phyloP scores from a whole-genome alignment of 2,797 vertebrate genomes.

The Microcaecilia unicolor region DNA sequence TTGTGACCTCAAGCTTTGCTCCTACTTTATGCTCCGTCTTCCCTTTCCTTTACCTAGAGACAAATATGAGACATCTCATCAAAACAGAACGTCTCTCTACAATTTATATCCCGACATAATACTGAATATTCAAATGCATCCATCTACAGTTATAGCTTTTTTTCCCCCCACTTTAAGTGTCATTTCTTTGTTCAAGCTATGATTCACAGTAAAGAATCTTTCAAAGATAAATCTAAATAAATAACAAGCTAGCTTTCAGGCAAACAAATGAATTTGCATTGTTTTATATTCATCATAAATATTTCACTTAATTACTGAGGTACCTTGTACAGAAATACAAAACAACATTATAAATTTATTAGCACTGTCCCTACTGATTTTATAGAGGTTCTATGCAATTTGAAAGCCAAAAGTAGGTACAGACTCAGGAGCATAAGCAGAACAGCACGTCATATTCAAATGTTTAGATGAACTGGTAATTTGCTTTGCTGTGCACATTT shows the following conservation, averaged over 20 bases:
- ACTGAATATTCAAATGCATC: slow-evolving; percentile 7
- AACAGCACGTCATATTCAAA: slow-evolving; percentile 32
- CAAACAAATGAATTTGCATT: slow-evolving; percentile 72
- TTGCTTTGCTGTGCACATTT: slow-evolving; percentile 13
- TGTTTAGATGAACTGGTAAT: slow-evolving; percentile 22
- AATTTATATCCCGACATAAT: slow-evolving; percentile 14
- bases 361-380: slow-evolving; percentile 54
- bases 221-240: slow-evolving; percentile 65
- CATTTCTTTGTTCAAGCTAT: slow-evolving; percentile 27
- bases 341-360: slow-evolving; percentile 72
- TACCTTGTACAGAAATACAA: slow-evolving; percentile 65
- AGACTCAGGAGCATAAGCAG: slow-evolving; percentile 28
- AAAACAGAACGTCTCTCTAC: no score
- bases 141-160: slow-evolving; percentile 3
- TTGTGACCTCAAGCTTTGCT: no score
- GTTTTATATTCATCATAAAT: slow-evolving; percentile 75
- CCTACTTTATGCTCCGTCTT: no score
- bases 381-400: slow-evolving; percentile 49
- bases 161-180: slow-evolving; percentile 35
- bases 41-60: no score
- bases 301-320: slow-evolving; percentile 70
- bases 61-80: no score
- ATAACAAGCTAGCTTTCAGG: slow-evolving; percentile 64
- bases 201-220: slow-evolving; percentile 50
- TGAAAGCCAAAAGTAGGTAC: slow-evolving; percentile 49